Percentiles rank a stretch among this genome's conserved stretches.
These are phyloP conservation scores for Clytia hemisphaerica DNA, from an alignment of 30 jellyfish, hydroid and myxozoan species.

Conservation along the genomic window DNA sequence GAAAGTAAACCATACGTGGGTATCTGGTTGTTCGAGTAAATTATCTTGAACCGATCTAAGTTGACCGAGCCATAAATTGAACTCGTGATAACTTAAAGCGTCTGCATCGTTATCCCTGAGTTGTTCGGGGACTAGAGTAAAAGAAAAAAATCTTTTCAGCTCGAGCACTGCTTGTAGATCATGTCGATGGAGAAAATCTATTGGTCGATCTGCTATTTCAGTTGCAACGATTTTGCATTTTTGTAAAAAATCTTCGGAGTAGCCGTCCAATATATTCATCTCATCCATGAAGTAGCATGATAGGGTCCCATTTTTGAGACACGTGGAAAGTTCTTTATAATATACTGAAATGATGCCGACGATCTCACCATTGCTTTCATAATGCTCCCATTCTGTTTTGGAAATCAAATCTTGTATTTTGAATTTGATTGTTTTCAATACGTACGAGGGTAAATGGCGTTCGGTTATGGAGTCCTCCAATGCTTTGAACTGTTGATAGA, in stretches of 20 bases:
- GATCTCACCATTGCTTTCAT: too few relatives aligned
- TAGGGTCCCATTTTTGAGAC: too few relatives aligned
- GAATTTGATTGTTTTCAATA: too few relatives aligned
- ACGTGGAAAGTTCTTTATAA: too few relatives aligned
- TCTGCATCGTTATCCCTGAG: not conserved
- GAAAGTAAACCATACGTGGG: too few relatives aligned
- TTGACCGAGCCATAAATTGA: not conserved
- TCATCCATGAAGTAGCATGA: too few relatives aligned
- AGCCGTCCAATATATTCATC: not conserved
- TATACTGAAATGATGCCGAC: too few relatives aligned
- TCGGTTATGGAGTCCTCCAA: too few relatives aligned
- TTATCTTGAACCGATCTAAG: not conserved
- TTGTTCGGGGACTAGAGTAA: not conserved
- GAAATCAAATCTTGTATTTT: too few relatives aligned
- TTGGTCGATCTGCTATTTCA: not conserved
- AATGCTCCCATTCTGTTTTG: too few relatives aligned
- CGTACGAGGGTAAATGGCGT: too few relatives aligned
- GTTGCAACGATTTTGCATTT: not conserved
- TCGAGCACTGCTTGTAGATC: not conserved
- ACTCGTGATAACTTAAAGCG: not conserved
- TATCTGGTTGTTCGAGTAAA: not conserved
- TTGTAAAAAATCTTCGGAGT: not conserved
- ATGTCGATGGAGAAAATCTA: not conserved
- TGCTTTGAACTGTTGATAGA: too few relatives aligned
- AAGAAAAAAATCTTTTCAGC: not conserved